These are phyloP conservation scores for Phyllostomus discolor DNA, from an alignment of 2,113 vertebrate genomes.

Conservation along the genomic window DNA sequence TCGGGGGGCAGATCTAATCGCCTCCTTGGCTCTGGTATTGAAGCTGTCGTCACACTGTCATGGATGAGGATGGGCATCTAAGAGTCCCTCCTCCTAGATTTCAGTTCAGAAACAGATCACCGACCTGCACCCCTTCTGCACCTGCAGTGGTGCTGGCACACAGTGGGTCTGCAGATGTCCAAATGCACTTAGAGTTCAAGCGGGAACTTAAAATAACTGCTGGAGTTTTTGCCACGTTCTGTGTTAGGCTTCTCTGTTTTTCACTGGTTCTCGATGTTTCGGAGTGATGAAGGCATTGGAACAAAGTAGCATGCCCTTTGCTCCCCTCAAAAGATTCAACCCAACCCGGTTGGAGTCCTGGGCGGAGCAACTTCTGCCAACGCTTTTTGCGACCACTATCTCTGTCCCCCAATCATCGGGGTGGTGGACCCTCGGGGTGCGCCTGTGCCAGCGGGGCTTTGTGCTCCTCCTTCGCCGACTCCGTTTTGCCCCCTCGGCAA, in stretches of 20 bases:
- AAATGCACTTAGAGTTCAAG: neutral
- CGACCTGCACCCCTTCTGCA: too few relatives aligned
- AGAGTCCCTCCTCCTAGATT: neutral
- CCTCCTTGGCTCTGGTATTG: neutral
- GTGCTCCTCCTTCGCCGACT: accelerated
- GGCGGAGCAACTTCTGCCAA: neutral
- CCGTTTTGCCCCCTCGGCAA: accelerated
- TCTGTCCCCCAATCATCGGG: accelerated
- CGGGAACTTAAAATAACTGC: neutral
- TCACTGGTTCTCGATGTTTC: neutral
- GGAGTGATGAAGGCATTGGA: neutral
- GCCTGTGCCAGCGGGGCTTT: too few relatives aligned
- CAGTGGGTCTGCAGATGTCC: too few relatives aligned
- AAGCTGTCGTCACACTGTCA: neutral
- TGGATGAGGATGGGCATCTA: neutral
- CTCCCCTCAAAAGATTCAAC: neutral
- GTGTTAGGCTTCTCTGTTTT: neutral
- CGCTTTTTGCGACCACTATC: neutral
- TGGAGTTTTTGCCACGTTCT: neutral
- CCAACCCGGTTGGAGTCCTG: neutral
- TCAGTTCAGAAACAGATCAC: neutral
- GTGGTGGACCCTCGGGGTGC: accelerated
- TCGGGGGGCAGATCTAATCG: neutral
- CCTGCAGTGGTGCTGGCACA: accelerated
- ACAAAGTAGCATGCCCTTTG: neutral